phyloP scores from a whole-genome alignment of 2,113 vertebrate species.

The Perca schrenkii region DNA sequence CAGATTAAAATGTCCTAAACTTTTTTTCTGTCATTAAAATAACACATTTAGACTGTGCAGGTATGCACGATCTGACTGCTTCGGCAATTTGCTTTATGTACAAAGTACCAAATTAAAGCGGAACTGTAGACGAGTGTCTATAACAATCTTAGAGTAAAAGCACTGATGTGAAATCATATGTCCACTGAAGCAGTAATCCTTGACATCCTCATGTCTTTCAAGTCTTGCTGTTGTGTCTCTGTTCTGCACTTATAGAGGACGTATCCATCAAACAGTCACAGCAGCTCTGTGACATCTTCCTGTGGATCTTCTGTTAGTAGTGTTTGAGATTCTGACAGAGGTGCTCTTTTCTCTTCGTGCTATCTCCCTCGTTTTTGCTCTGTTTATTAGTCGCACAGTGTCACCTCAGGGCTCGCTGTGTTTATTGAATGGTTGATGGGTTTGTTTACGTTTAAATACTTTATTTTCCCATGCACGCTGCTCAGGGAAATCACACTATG shows the following conservation, averaged over 20 bases:
- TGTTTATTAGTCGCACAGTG: constrained; percentile 55
- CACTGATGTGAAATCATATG: constrained; percentile 2
- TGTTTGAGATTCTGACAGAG: constrained; percentile 43
- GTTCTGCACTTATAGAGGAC: not conserved
- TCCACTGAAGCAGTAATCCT: not conserved
- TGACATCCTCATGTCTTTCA: not conserved
- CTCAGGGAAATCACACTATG: constrained; percentile 60
- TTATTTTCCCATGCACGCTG: constrained; percentile 30
- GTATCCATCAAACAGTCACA: constrained; percentile 34
- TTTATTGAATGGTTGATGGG: constrained; percentile 72
- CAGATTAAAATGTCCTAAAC: not conserved
- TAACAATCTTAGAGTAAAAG: not conserved
- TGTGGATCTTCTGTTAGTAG: constrained; percentile 34
- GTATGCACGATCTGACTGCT: not conserved
- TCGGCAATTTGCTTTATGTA: not conserved
- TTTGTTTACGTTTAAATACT: constrained; percentile 69
- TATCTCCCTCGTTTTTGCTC: constrained; percentile 39
- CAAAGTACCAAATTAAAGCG: not conserved
- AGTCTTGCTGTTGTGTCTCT: not conserved
- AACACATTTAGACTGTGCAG: not conserved
- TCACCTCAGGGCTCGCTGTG: constrained; percentile 38
- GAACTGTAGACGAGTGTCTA: not conserved
- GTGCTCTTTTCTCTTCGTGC: constrained; percentile 31
- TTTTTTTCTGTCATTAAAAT: not conserved
- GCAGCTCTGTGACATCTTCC: constrained; percentile 25